Base-by-base conservation (phyloP, 2,113 vertebrate species). In the Psammodynastes pulverulentus region DNA sequence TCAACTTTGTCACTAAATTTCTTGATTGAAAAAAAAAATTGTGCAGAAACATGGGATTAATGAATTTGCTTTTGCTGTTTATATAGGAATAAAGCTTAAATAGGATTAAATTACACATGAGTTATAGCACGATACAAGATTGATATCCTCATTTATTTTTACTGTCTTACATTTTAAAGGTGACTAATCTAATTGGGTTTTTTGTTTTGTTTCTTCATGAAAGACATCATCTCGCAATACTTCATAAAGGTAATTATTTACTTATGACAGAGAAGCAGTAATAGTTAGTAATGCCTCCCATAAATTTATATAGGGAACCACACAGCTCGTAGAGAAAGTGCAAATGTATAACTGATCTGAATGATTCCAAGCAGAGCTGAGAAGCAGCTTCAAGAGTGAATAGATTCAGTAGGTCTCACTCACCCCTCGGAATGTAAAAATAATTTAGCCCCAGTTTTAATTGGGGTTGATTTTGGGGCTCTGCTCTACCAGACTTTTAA, bases 181-280 rank as follows among this genome's bases (percentile, higher is more conserved):
- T 92, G 94, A 91, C 84, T 86, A 92, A 94, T 95, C 88, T 96
- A 94, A 95, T 95, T 96, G 95, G 91, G 10, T 88, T 56, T 58
- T 13, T 46, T 46, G 23, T 43, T 88, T 88, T 88, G 95, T 95
- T 92, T 92, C 95, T 95, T 94, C 89, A 93, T 92, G 94, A 94
- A 96, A 93, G 93, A 94, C 91, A 93, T 96, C 95, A 90, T 96
- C 94, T 94, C 92, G 93, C 96, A 94, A 94, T 95, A 92, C 84
- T 92, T 95, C 0, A 9, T 90, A 92, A 91, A 58, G 91, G 94
- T 87, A 90, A 89, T 96, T 94, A 94, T 95, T 96, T 95, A 46
- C 86, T 17, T 87, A 46, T 93, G 95, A 94, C 0, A 54, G 87
- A 62, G 52, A 92, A 93, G 45, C 34, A 43, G 87, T 0, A 86